phyloP scores from a whole-genome alignment of 2,888 invertebrate species.

The Cepaea hortensis region DNA sequence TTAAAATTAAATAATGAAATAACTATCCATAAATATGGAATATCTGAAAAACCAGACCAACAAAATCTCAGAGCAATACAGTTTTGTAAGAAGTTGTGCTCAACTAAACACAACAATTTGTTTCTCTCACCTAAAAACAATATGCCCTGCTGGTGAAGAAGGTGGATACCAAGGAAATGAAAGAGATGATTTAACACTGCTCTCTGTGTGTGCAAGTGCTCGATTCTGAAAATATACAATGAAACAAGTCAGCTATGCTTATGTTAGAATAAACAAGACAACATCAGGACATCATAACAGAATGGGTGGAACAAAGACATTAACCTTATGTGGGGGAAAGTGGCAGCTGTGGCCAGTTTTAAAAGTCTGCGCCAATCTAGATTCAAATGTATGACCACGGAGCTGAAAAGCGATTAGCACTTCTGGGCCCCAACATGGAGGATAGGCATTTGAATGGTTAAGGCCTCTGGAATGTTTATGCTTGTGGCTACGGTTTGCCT shows the following conservation, averaged over 20 bases:
- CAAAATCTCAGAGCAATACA: not conserved
- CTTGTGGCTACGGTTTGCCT: too few relatives aligned
- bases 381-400: not conserved
- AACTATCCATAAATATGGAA: not conserved
- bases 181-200: not conserved
- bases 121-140: conserved; percentile 12
- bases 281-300: not conserved
- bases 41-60: not conserved
- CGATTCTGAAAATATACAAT: not conserved
- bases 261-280: not conserved
- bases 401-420: too few relatives aligned
- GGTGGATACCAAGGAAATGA: conserved; percentile 6
- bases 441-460: too few relatives aligned
- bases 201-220: not conserved
- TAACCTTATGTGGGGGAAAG: not conserved
- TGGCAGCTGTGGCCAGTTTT: not conserved
- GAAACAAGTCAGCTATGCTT: not conserved
- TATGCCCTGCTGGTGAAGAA: not conserved
- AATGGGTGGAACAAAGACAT: not conserved
- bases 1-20: too few relatives aligned
- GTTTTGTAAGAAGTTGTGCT: not conserved
- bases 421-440: too few relatives aligned
- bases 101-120: not conserved
- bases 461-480: too few relatives aligned
- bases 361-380: not conserved